A percentile compares a stretch with the other conserved stretches of the same genome.
phyloP scores from a whole-genome alignment of 2,888 invertebrate genomes.

The Ditylenchus weischeri region DNA sequence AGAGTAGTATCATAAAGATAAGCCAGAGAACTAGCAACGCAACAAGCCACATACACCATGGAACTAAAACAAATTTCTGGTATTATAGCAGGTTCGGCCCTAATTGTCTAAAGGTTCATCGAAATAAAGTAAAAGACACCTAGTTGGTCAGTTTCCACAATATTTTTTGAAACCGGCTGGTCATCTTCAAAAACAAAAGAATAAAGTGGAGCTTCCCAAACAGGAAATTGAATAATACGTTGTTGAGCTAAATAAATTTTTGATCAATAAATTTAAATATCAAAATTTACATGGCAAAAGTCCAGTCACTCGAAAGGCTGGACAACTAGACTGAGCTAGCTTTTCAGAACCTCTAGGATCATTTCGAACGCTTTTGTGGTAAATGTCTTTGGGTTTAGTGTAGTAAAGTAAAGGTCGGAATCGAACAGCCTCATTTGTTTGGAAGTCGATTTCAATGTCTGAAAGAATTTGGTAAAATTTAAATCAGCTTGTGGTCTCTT shows the following conservation, averaged over 20 bases:
- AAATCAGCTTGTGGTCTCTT: no score
- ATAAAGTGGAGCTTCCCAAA: conserved; percentile 34
- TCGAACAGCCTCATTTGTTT: conserved; percentile 31
- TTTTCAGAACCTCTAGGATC: conserved; percentile 17
- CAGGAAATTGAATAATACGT: conserved; percentile 29
- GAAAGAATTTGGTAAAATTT: conserved; percentile 5
- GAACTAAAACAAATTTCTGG: conserved; percentile 4
- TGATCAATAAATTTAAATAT: neutral
- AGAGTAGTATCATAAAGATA: neutral
- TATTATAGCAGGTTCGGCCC: neutral
- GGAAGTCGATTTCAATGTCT: conserved; percentile 45
- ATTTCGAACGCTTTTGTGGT: conserved; percentile 22
- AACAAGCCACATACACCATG: conserved; percentile 2
- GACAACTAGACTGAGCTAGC: conserved; percentile 21
- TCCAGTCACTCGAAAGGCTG: conserved; percentile 29
- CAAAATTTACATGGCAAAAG: conserved; percentile 24
- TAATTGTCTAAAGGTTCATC: no score
- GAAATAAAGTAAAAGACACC: no score
- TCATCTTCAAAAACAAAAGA: conserved; percentile 32
- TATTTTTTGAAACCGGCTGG: neutral
- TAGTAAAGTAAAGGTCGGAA: conserved; percentile 34
- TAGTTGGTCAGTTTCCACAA: neutral
- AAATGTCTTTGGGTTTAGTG: conserved; percentile 11
- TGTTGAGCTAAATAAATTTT: conserved; percentile 13
- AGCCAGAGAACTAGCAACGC: neutral